phyloP scores from a whole-genome alignment of 2,888 invertebrate genomes.

The Silvanus unidentatus region DNA sequence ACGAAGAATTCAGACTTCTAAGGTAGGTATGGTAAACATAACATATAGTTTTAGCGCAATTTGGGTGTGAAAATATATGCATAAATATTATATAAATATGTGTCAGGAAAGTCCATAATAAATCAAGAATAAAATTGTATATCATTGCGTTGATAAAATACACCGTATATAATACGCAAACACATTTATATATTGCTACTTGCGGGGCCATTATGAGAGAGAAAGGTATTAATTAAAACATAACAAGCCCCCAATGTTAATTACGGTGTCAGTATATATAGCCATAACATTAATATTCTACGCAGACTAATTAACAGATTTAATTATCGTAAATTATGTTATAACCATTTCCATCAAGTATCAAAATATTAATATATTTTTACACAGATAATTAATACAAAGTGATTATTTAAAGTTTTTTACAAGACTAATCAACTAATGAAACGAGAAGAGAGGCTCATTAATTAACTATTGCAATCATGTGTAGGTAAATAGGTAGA shows the following conservation, averaged over 20 bases:
- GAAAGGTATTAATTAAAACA: constrained; percentile 42
- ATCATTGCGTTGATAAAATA: constrained; percentile 34
- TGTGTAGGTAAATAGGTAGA: too few relatives aligned
- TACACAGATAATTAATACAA: too few relatives aligned
- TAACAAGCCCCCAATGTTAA: constrained; percentile 38
- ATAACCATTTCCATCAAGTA: background rate
- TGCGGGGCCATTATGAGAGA: constrained; percentile 31
- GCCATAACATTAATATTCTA: background rate
- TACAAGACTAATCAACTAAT: too few relatives aligned
- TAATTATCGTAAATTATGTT: background rate
- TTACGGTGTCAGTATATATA: constrained; percentile 28
- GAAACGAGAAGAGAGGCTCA: too few relatives aligned
- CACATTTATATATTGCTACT: constrained; percentile 28
- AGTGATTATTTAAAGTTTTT: too few relatives aligned
- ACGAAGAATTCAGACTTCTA: too few relatives aligned
- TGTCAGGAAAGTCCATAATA: constrained; percentile 39
- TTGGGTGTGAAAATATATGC: constrained; percentile 34
- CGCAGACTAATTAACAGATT: constrained; percentile 1
- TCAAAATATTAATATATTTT: too few relatives aligned
- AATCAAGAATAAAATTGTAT: constrained; percentile 39
- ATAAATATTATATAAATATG: constrained; percentile 17
- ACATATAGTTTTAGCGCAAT: constrained; percentile 1
- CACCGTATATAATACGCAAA: too few relatives aligned
- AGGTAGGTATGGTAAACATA: too few relatives aligned
- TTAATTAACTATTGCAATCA: too few relatives aligned